These are phyloP conservation scores for Melinopterus prodromus DNA, from an alignment of 2,888 invertebrate species.

Conservation along the genomic window DNA sequence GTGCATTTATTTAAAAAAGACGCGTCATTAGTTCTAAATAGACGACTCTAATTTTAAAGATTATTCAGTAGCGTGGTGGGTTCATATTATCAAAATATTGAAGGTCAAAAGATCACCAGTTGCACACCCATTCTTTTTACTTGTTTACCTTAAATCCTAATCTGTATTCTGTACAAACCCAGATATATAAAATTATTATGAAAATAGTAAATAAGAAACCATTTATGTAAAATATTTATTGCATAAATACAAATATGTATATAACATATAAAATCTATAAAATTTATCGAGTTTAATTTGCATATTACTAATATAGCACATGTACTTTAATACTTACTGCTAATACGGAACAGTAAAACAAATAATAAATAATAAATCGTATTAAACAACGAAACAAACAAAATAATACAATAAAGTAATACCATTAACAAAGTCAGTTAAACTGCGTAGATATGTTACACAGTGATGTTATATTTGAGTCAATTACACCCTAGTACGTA, in stretches of 20 bases:
- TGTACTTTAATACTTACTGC: not conserved
- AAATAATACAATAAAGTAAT: not conserved
- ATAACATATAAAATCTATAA: not conserved
- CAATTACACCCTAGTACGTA: not conserved
- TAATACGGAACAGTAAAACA: not conserved
- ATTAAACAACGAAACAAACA: not conserved
- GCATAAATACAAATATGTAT: not conserved
- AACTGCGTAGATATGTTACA: too few species aligned
- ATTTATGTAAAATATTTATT: not conserved
- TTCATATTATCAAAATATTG: not conserved
- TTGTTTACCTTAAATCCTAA: too few species aligned
- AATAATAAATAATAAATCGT: too few species aligned
- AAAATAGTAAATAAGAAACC: not conserved
- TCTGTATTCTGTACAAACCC: too few species aligned
- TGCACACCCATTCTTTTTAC: not conserved
- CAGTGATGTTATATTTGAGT: not conserved
- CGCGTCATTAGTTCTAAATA: not conserved
- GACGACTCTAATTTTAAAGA: not conserved
- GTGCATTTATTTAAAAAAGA: not conserved
- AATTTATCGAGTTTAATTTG: not conserved
- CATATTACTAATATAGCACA: not conserved
- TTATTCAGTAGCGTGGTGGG: not conserved
- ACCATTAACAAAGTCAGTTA: not conserved
- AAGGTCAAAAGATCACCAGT: not conserved
- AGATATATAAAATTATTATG: not conserved